Percentiles rank a stretch among this genome's conserved stretches.
These are phyloP conservation scores for Sylvia atricapilla DNA, from an alignment of 2,113 vertebrate species.

Conservation along the genomic window DNA sequence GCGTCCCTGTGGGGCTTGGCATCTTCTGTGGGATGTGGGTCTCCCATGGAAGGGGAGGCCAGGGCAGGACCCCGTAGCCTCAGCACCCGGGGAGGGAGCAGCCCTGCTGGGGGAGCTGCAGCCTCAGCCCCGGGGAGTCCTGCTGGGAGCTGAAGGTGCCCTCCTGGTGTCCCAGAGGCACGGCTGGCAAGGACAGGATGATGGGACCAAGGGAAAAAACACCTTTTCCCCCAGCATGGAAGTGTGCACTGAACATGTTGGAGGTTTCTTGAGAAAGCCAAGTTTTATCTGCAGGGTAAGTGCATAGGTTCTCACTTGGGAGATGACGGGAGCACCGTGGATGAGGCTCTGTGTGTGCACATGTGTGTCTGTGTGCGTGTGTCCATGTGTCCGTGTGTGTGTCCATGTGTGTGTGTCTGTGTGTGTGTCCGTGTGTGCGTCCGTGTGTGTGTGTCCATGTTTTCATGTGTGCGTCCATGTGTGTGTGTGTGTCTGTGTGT, in stretches of 20 bases:
- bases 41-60: too few species aligned
- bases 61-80: background rate
- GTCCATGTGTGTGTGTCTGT: background rate
- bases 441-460: background rate
- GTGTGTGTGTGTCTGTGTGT: background rate
- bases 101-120: rapidly evolving
- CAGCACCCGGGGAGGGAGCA: background rate
- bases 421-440: background rate
- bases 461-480: background rate
- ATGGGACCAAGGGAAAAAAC: background rate
- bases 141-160: background rate
- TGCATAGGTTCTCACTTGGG: rapidly evolving
- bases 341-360: background rate
- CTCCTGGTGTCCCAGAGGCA: rapidly evolving
- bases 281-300: background rate
- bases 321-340: rapidly evolving
- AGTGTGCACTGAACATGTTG: rapidly evolving
- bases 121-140: background rate
- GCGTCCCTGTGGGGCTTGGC: background rate
- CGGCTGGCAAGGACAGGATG: background rate
- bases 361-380: rapidly evolving
- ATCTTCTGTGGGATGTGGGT: rapidly evolving
- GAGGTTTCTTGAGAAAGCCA: background rate
- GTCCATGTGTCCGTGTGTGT: background rate
- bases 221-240: background rate